Conservation (phyloP, 2,888 invertebrate species). For the Scaptomyza cyrtandrae region DNA sequence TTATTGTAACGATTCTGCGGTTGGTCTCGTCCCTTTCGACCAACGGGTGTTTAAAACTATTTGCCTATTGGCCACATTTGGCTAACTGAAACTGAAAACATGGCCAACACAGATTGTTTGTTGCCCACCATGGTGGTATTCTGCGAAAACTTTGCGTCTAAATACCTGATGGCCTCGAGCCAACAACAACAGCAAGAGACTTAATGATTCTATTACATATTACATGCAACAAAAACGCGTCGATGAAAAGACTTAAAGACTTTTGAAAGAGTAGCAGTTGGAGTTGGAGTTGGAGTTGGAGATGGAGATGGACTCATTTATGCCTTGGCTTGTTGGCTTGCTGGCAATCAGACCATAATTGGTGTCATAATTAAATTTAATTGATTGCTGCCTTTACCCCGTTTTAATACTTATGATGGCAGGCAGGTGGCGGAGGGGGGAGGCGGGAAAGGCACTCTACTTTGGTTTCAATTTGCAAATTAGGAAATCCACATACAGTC, state of each 20-base stretch:
- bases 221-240: conserved; percentile 32
- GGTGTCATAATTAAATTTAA: conserved; percentile 79
- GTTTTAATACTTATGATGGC: conserved; percentile 20
- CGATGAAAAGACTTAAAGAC: conserved; percentile 17
- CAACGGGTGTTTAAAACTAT: conserved; percentile 62
- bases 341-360: conserved; percentile 77
- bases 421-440: no score
- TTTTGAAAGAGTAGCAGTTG: not conserved
- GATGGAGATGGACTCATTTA: conserved; percentile 39
- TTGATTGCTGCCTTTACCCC: conserved; percentile 62
- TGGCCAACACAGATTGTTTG: conserved; percentile 16
- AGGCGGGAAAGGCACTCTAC: conserved; percentile 8
- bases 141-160: conserved; percentile 47
- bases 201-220: conserved; percentile 76
- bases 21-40: conserved; percentile 44
- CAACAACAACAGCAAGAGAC: conserved; percentile 19
- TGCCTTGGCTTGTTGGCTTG: conserved; percentile 42
- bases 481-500: conserved; percentile 57
- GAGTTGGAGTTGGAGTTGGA: conserved; percentile 13
- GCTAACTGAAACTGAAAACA: not conserved
- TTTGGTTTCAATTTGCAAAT: conserved; percentile 62
- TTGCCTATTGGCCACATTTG: conserved; percentile 58
- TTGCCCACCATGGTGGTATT: conserved; percentile 59
- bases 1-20: conserved; percentile 6
- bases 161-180: conserved; percentile 1